A percentile compares a stretch with the other conserved stretches of the same genome.
phyloP scores from a whole-genome alignment of 2,797 vertebrate species.

The Enteromius paludinosus region DNA sequence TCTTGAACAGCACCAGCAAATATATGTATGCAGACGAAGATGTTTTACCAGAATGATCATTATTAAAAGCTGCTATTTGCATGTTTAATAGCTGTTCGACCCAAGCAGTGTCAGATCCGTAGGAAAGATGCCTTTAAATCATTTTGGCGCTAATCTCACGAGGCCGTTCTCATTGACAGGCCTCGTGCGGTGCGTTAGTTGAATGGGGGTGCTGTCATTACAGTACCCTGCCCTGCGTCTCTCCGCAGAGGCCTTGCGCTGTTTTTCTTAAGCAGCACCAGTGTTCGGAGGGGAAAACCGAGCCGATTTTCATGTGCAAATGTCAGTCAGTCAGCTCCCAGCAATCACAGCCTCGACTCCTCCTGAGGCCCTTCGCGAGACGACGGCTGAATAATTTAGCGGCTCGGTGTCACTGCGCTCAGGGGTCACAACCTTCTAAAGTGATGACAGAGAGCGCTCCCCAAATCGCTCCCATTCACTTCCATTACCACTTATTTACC shows the following conservation, averaged over 20 bases:
- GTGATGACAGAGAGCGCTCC: slow-evolving; percentile 82
- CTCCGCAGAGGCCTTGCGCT: slow-evolving; percentile 65
- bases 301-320: slow-evolving; percentile 86
- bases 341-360: slow-evolving; percentile 81
- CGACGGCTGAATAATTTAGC: slow-evolving; percentile 85
- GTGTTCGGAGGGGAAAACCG: slow-evolving; percentile 74
- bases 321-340: slow-evolving; percentile 84
- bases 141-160: slow-evolving; percentile 7
- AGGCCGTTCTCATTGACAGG: slow-evolving; percentile 41
- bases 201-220: slow-evolving; percentile 53
- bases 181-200: slow-evolving; percentile 18
- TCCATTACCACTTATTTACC: slow-evolving; percentile 84
- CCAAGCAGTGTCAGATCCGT: slow-evolving; percentile 7
- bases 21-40: slow-evolving; percentile 10
- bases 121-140: slow-evolving; percentile 38
- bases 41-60: slow-evolving; percentile 19
- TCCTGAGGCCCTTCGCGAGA: slow-evolving; percentile 79
- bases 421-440: slow-evolving; percentile 84
- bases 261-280: slow-evolving; percentile 77
- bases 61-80: slow-evolving; percentile 27
- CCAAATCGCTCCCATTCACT: slow-evolving; percentile 77
- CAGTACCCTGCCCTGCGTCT: slow-evolving; percentile 49
- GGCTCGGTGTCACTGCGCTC: slow-evolving; percentile 79
- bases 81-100: slow-evolving; percentile 34
- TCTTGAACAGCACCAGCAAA: not conserved